Evolutionary conservation across 2,113 vertebrate genomes (phyloP), one percentile per base, ranked within the genome.

Genomic region (Peucedramus taeniatus): DNA sequence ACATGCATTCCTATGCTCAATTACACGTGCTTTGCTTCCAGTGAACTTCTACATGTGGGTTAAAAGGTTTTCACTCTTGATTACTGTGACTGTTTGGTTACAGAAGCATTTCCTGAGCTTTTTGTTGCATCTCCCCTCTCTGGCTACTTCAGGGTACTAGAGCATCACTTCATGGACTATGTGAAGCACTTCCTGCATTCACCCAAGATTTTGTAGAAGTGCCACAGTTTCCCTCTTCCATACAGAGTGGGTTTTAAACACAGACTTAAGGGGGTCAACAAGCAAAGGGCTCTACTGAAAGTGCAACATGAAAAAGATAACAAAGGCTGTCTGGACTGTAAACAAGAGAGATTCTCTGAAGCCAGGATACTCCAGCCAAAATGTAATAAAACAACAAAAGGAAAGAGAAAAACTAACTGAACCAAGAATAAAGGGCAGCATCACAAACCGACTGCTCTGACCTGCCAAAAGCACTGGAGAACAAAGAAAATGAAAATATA

Each of bases 361-460:
- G 83, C 42, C 71, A 89, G 56, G 35, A 63, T 54, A 69, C 35
- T 69, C 44, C 61, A 90, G 90, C 59, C 50, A 89, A 90, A 76
- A 92, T 86, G 88, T 88, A 95, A 87, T 91, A 96, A 93, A 95
- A 93, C 78, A 97, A 93, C 81, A 92, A 76, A 87, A 85, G 64
- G 53, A 68, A 85, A 89, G 33, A 65, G 63, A 83, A 94, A 70
- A 95, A 74, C 78, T 51, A 80, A 69, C 75, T 81, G 66, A 94
- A 90, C 45, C 33, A 83, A 93, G 79, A 92, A 90, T 51, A 92
- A 90, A 94, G 88, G 68, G 42, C 75, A 94, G 71, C 59, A 77
- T 65, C 63, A 83, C 88, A 93, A 85, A 90, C 61, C 24, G 84
- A 90, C 68, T 3, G 1, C 28, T 64, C 45, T 77, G 90, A 90